These are phyloP conservation scores for Hydrozoanthus gracilis DNA, from an alignment of 92 coral and sea anemone genomes.

Conservation along the genomic window DNA sequence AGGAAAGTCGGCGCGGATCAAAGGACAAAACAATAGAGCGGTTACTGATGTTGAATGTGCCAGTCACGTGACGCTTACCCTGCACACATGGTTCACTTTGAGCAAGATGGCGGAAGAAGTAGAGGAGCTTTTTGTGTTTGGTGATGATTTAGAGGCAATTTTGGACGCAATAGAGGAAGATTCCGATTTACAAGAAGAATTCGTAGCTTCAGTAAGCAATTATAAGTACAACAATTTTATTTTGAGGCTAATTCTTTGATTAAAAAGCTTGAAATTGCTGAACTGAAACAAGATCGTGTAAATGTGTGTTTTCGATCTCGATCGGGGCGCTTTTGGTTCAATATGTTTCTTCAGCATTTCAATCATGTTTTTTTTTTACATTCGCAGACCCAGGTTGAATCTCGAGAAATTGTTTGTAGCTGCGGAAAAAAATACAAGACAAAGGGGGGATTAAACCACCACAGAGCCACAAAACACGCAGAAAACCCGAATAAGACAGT, in stretches of 20 bases:
- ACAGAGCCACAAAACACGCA: slow-evolving; percentile 59
- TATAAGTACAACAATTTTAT: slow-evolving; percentile 41
- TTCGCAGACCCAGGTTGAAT: slow-evolving; percentile 46
- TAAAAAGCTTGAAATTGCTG: slow-evolving; percentile 47
- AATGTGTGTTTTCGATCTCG: slow-evolving; percentile 5
- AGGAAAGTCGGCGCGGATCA: too few species aligned
- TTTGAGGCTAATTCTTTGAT: slow-evolving; percentile 44
- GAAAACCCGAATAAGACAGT: too few species aligned
- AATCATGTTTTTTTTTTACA: slow-evolving; percentile 40
- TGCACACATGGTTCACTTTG: slow-evolving; percentile 44
- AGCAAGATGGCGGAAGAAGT: slow-evolving; percentile 45
- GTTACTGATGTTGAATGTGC: slow-evolving; percentile 31
- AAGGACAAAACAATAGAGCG: too few species aligned
- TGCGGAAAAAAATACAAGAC: slow-evolving; percentile 59
- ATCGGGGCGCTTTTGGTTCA: not conserved
- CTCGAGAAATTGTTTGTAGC: slow-evolving; percentile 47
- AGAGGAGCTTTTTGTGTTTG: too few species aligned
- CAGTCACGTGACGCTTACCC: slow-evolving; percentile 46
- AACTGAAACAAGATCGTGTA: slow-evolving; percentile 48
- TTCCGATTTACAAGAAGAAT: slow-evolving; percentile 18
- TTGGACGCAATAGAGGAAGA: slow-evolving; percentile 24
- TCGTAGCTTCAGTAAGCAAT: slow-evolving; percentile 47
- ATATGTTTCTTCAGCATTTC: slow-evolving; percentile 20
- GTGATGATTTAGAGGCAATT: too few species aligned
- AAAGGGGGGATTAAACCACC: slow-evolving; percentile 57